Conservation (phyloP, 2,888 invertebrate species). For the Tenthredo livida region DNA sequence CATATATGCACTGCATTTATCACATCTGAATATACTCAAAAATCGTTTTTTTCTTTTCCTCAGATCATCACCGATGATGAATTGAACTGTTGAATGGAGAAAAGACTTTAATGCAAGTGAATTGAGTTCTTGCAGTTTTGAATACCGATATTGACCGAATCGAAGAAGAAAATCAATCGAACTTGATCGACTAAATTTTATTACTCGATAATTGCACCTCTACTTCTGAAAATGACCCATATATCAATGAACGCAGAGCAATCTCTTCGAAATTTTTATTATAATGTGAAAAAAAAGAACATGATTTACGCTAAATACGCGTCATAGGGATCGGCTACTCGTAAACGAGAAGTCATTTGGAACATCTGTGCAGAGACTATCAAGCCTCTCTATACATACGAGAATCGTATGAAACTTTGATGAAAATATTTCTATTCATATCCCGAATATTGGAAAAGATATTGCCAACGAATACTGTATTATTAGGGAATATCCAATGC, state of each 20-base stretch:
- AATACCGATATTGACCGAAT: no score
- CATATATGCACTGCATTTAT: no score
- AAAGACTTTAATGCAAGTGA: no score
- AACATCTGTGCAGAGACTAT: background rate
- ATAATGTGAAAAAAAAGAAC: background rate
- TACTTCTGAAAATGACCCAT: background rate
- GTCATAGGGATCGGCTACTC: background rate
- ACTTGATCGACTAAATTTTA: background rate
- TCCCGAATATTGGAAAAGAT: slow-evolving; percentile 5
- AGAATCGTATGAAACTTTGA: background rate
- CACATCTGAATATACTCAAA: no score
- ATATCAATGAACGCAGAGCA: background rate
- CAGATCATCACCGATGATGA: no score
- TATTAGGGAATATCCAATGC: background rate
- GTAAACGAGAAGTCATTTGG: slow-evolving; percentile 1
- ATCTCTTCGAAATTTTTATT: background rate
- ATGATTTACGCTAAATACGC: background rate
- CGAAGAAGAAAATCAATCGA: no score
- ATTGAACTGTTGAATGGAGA: no score
- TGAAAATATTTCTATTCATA: slow-evolving; percentile 5
- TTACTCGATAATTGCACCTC: background rate
- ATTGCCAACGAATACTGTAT: background rate
- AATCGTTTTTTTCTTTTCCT: no score
- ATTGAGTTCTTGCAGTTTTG: no score
- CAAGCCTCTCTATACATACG: background rate